Evolutionary conservation across 2,113 vertebrate genomes (phyloP).

Genomic region (Tyto alba): DNA sequence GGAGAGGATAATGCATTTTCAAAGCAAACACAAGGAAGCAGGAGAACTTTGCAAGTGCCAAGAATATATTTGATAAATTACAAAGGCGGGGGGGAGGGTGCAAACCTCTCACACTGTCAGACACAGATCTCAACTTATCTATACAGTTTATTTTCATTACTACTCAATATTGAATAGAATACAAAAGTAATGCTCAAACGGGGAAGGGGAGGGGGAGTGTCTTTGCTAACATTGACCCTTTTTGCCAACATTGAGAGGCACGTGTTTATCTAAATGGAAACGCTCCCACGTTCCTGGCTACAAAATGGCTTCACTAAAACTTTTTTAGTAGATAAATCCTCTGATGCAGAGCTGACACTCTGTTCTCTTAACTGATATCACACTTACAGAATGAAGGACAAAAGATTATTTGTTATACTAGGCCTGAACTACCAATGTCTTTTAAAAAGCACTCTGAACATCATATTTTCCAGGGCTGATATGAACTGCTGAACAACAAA

Average conservation of each 20-base stretch:
- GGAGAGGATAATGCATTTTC: not conserved
- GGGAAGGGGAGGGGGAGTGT: not conserved
- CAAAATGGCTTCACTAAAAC: not conserved
- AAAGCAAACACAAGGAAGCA: not conserved
- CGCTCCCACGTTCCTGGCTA: not conserved
- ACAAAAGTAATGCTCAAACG: not conserved
- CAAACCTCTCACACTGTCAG: not conserved
- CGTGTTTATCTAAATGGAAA: not conserved
- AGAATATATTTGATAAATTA: not conserved
- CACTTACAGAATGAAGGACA: not conserved
- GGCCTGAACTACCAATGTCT: not conserved
- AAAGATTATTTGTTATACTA: not conserved
- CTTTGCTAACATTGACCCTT: not conserved
- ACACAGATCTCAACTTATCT: not conserved
- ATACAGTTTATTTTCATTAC: not conserved
- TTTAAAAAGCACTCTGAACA: not conserved
- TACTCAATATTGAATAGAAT: not conserved
- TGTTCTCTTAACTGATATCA: not conserved
- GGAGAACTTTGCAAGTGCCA: not conserved
- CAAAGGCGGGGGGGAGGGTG: rapidly evolving
- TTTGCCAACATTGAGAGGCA: not conserved
- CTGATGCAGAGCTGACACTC: not conserved
- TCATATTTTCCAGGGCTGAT: not conserved
- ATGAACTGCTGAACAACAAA: not conserved
- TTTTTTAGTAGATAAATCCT: not conserved